These are phyloP conservation scores for Diadumene lineata DNA, from an alignment of 92 coral and sea anemone species.

Conservation along the genomic window DNA sequence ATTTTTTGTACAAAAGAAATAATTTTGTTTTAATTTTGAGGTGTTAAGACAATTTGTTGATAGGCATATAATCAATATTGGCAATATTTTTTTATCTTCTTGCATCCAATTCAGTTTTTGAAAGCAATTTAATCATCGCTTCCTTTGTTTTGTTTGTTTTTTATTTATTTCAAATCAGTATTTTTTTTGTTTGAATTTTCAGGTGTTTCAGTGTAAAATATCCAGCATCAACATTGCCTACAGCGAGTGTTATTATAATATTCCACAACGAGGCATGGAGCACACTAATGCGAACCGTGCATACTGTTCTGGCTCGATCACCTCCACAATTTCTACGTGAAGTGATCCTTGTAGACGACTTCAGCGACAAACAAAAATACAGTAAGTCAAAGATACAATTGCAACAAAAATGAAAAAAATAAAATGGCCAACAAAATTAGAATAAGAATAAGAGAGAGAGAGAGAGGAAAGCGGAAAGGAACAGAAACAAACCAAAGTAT, in stretches of 20 bases:
- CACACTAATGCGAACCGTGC: slow-evolving; percentile 88
- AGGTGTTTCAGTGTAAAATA: slow-evolving; percentile 77
- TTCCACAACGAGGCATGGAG: slow-evolving; percentile 99
- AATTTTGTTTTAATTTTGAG: too few relatives aligned
- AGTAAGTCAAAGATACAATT: too few relatives aligned
- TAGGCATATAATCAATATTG: too few relatives aligned
- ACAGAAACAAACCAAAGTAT: neutral
- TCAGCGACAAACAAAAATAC: slow-evolving; percentile 67
- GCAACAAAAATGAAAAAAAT: too few relatives aligned
- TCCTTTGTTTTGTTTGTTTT: too few relatives aligned
- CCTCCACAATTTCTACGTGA: slow-evolving; percentile 82
- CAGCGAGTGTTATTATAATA: slow-evolving; percentile 87
- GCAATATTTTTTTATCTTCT: too few relatives aligned
- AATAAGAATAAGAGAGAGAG: too few relatives aligned
- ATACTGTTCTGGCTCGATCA: slow-evolving; percentile 85
- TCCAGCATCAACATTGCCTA: slow-evolving; percentile 66
- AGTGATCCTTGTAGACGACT: slow-evolving; percentile 89
- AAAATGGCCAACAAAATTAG: too few relatives aligned
- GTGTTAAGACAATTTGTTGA: too few relatives aligned
- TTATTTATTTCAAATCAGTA: too few relatives aligned
- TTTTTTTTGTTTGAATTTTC: slow-evolving; percentile 14
- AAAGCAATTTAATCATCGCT: too few relatives aligned
- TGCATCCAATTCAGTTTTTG: too few relatives aligned
- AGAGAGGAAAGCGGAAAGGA: neutral
- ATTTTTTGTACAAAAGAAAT: neutral